Evolutionary conservation across 2,113 vertebrate genomes (phyloP).

Genomic region (Platichthys flesus): DNA sequence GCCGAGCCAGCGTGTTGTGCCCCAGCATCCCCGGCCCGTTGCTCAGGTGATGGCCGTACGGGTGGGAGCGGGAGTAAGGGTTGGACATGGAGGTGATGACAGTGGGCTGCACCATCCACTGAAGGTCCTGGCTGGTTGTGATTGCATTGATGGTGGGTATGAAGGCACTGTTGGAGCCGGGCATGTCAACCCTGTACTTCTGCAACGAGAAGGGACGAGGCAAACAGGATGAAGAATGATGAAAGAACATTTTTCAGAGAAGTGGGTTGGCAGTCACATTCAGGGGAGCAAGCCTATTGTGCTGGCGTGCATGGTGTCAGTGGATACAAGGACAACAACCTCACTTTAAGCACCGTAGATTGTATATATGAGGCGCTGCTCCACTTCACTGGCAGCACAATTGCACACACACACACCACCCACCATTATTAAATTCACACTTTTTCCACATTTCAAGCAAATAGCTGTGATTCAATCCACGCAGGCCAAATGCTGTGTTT

Average conservation of each 20-base stretch:
- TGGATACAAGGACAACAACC: not conserved
- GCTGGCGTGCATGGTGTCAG: not conserved
- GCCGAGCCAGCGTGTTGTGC: conserved; percentile 90
- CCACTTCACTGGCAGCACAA: conserved; percentile 27
- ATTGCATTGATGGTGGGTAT: conserved; percentile 99
- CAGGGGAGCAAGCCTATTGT: not conserved
- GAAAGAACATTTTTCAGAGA: not conserved
- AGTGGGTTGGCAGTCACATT: not conserved
- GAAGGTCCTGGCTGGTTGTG: conserved; percentile 98
- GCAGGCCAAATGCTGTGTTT: conserved; percentile 37
- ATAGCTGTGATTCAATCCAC: conserved; percentile 70
- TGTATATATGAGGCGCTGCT: not conserved
- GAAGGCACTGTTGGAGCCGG: conserved; percentile 98
- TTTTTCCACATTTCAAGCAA: conserved; percentile 55
- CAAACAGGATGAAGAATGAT: not conserved
- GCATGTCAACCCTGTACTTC: conserved; percentile 99
- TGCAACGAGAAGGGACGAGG: conserved; percentile 63
- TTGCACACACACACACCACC: conserved; percentile 26
- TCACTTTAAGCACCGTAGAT: conserved; percentile 9
- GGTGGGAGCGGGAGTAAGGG: conserved; percentile 93
- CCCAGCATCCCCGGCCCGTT: conserved; percentile 87
- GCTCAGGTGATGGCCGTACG: conserved; percentile 90
- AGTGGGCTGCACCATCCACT: conserved; percentile 99
- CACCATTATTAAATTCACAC: conserved; percentile 62
- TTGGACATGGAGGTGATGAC: conserved; percentile 99